Evolutionary conservation across 2,113 vertebrate genomes (phyloP), one percentile per base, ranked within the genome.

Genomic region (Pelecanus crispus): DNA sequence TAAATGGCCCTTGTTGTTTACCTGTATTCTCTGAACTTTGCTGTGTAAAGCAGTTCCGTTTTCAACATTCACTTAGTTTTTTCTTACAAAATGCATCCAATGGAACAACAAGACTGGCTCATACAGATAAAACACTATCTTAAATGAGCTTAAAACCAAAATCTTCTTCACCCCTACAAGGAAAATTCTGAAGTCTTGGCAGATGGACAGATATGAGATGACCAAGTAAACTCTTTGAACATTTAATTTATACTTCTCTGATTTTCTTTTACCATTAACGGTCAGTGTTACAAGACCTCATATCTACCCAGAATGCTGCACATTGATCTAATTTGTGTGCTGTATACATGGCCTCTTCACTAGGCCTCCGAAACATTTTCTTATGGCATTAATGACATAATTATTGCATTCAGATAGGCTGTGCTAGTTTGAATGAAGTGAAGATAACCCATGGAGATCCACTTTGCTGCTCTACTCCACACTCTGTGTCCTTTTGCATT

Each of bases 401-500:
- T 96, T 90, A 93, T 36, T 88, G 66, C 61, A 65, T 93, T 88
- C 75, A 86, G 53, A 81, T n/a, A 29, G 71, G 36, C 62, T 55
- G 50, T 1, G 3, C 45, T 70, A 25, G 26, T 78, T 62, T 92
- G 82, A 96, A 91, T 75, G 66, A 81, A 56, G 25, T 18, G 42
- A 82, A 86, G 74, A 95, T 92, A 90, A 66, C 90, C 95, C 94
- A 86, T 18, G 67, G 93, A 90, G 95, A 92, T 86, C 75, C 92
- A 88, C 90, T 96, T 94, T 94, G 85, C 95, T 94, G 82, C 63
- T 95, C 79, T 83, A 32, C 75, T 96, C 86, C 65, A 34, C 59
- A 83, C 67, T 84, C 86, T 20, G 45, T 93, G 88, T 95, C 75
- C 75, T 92, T 92, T 83, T 77, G 36, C 71, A 83, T 78, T 92